These are phyloP conservation scores for Ptilonorhynchus violaceus DNA, from an alignment of 2,113 vertebrate species.

Conservation along the genomic window DNA sequence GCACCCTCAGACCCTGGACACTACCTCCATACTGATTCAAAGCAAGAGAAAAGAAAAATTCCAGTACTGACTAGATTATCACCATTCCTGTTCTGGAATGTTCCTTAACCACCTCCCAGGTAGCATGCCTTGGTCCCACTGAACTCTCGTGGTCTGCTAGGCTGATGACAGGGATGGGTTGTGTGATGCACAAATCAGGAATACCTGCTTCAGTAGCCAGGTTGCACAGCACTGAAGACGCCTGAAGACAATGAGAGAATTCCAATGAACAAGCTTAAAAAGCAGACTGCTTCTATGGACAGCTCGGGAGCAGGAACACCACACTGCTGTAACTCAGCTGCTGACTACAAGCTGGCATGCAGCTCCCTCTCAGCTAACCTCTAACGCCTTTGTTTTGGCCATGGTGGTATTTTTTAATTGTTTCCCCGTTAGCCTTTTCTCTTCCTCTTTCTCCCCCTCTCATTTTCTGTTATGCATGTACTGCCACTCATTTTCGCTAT, in stretches of 20 bases:
- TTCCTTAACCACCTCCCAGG: background rate
- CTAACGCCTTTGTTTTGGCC: background rate
- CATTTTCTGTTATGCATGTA: constrained; percentile 20
- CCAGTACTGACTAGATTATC: background rate
- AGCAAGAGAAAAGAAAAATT: background rate
- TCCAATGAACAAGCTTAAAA: background rate
- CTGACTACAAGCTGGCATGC: background rate
- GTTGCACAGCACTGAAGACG: background rate
- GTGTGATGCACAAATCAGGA: background rate
- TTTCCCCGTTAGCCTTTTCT: background rate
- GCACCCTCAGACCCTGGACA: background rate
- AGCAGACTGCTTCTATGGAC: background rate
- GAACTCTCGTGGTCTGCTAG: background rate
- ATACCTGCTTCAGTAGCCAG: background rate
- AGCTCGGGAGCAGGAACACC: background rate
- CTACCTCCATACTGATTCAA: background rate
- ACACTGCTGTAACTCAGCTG: background rate
- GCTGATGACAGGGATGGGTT: background rate
- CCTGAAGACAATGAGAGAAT: background rate
- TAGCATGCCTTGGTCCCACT: background rate
- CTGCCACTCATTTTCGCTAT: background rate
- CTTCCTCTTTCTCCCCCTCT: background rate
- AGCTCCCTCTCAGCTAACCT: background rate
- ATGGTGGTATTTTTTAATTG: constrained; percentile 8
- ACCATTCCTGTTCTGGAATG: background rate